Percentiles rank a stretch among this genome's conserved stretches.
These are phyloP conservation scores for Petrocephalus microphthalmus DNA, from an alignment of 2,113 vertebrate genomes.

Conservation along the genomic window DNA sequence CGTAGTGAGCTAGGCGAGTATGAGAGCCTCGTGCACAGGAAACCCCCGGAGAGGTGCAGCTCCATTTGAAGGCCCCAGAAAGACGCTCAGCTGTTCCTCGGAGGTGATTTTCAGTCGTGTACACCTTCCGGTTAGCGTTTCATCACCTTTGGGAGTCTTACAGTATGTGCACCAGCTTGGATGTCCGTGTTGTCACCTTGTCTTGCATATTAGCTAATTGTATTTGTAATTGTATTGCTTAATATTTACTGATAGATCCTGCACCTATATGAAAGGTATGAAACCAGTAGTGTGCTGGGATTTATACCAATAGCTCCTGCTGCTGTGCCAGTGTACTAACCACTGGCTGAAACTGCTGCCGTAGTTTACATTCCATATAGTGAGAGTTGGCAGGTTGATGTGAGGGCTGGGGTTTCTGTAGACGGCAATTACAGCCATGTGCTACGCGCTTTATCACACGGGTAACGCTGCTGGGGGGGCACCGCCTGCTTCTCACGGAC, in stretches of 20 bases:
- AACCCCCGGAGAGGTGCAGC: background rate
- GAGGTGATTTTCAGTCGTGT: background rate
- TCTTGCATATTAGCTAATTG: background rate
- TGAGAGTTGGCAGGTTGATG: constrained; percentile 31
- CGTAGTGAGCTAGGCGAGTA: background rate
- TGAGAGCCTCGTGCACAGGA: background rate
- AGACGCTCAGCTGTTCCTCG: background rate
- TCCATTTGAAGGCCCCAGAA: background rate
- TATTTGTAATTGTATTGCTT: background rate
- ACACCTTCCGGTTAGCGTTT: background rate
- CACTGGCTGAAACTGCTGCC: background rate
- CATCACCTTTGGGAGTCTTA: background rate
- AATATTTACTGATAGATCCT: constrained; percentile 4
- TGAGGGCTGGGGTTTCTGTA: background rate
- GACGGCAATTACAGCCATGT: background rate
- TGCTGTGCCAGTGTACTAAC: background rate
- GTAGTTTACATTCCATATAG: background rate
- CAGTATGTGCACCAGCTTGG: background rate
- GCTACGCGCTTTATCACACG: background rate
- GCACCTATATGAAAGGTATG: background rate
- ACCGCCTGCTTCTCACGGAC: background rate
- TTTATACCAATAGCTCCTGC: background rate
- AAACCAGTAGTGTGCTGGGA: background rate
- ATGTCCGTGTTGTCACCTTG: background rate
- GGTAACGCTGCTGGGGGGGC: background rate